A percentile compares a stretch with the other conserved stretches of the same genome.
These are phyloP conservation scores for Ernsta delagoae DNA, from an alignment of 2,888 invertebrate genomes.

Conservation along the genomic window DNA sequence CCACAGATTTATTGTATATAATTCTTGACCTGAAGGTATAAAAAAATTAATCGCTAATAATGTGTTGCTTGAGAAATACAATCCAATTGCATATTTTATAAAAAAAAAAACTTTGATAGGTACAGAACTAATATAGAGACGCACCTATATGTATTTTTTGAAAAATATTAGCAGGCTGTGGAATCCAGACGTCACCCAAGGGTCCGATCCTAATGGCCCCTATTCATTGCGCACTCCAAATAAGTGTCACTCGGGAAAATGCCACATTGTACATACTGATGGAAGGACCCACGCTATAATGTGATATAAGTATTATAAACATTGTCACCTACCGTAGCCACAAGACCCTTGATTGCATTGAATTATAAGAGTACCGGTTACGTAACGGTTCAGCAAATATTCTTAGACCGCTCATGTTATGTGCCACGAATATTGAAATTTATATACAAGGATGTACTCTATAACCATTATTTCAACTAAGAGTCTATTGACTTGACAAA, in stretches of 20 bases:
- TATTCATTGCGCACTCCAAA: slow-evolving; percentile 50
- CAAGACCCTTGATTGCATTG: slow-evolving; percentile 3
- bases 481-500: no score
- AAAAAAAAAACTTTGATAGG: neutral
- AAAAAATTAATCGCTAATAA: neutral
- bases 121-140: neutral
- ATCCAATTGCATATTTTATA: no score
- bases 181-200: slow-evolving; percentile 23
- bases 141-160: no score
- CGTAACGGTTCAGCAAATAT: no score
- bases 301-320: no score
- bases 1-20: neutral
- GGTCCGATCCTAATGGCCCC: slow-evolving; percentile 54
- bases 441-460: no score
- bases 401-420: neutral
- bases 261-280: slow-evolving; percentile 48
- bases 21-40: neutral
- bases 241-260: slow-evolving; percentile 56
- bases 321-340: neutral
- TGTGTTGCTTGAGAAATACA: neutral
- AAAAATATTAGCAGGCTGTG: slow-evolving; percentile 10
- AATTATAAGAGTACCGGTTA: no score
- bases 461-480: no score
- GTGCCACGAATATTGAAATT: no score
- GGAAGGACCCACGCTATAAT: slow-evolving; percentile 31